Base-by-base conservation (phyloP, 1,140 invertebrate genomes). In the Bacillus rossius region DNA sequence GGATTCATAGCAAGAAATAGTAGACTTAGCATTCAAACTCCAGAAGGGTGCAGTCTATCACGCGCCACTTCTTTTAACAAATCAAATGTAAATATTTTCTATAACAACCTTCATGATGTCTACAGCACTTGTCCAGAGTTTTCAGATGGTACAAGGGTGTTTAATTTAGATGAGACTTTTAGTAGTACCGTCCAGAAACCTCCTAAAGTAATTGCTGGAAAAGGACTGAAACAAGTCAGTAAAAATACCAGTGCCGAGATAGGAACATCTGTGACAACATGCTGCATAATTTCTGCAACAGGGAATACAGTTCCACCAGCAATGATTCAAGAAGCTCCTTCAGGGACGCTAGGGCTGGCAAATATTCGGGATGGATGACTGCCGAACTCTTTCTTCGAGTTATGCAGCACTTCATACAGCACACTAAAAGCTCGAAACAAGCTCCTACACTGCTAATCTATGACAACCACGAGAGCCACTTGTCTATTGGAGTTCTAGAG, bases 111-210 rank as follows among this genome's bases (percentile, higher is more conserved):
- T 34, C 48, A 38, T 25, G 23, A 34, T 40, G 55, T 60, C 4
- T 53, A 65, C 49, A 50, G 51, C 57, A 57, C 17, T 20, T 20
- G 19, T 26, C 50, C 37, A 22, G 14, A 10, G 7, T 62, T 62
- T 41, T 10, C 38, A 20, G 38, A 61, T 66, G 54, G 57, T 45
- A 34, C 57, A 25, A 37, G 50, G 40, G 70, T 77, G 40, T 77
- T 68, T 51, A 75, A 77, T 62, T 45, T 69, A 26, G 73, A 75
- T 64, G 61, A 63, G 40, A 63, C 61, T 19, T 40, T 45, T 14
- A 29, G 34, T n/a, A 57, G 40, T 38, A 63, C 61, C n/a, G 59
- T 54, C 22, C 42, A 61, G 16, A 61, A 52, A 34, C 4, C 10
- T 34, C n/a, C n/a, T n/a, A n/a, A n/a, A n/a, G n/a, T 34, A 10